Evolutionary conservation across 2,797 vertebrate species (phyloP).

Genomic region (Gymnothorax javanicus): DNA sequence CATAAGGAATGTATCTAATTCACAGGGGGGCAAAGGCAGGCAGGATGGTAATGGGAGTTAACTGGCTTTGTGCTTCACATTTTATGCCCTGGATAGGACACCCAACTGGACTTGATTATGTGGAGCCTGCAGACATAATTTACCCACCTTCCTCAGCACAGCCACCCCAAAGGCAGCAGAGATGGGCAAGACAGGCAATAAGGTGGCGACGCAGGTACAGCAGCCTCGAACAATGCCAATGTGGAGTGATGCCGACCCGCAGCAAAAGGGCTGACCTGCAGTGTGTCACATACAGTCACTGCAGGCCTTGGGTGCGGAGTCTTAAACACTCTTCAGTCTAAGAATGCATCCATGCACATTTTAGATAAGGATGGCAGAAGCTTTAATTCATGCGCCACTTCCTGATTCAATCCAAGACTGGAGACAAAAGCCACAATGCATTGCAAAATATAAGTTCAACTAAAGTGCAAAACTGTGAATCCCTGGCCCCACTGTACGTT

Average conservation of each 20-base stretch:
- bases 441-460: not conserved
- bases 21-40: not conserved
- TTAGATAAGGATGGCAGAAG: not conserved
- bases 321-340: not conserved
- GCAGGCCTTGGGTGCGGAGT: not conserved
- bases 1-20: not conserved
- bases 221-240: not conserved
- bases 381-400: not conserved
- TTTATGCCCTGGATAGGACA: not conserved
- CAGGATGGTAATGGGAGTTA: not conserved
- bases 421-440: conserved; percentile 1
- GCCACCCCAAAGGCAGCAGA: not conserved
- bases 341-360: not conserved
- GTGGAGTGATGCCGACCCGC: not conserved
- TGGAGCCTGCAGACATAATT: not conserved
- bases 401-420: not conserved
- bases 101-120: not conserved
- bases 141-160: not conserved
- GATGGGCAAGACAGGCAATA: no score
- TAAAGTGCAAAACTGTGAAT: conserved; percentile 20
- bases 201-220: not conserved
- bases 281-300: not conserved
- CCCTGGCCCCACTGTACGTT: conserved; percentile 21
- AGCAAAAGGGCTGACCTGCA: not conserved
- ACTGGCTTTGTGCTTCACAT: not conserved